Conservation (phyloP, 1,140 invertebrate species). For the Leptoteleia sp. region DNA sequence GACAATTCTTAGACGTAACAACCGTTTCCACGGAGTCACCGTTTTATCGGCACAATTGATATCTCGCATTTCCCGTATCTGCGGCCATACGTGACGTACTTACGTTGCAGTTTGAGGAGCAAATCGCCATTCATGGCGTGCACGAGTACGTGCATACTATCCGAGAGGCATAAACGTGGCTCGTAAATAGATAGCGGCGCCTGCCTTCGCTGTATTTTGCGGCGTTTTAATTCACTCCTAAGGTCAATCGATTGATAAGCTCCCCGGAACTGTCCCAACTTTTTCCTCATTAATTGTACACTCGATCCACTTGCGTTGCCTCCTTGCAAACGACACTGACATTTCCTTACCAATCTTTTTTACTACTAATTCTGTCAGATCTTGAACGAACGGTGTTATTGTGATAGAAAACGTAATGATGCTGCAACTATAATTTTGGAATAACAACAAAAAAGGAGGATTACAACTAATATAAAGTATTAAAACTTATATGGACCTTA, state of each 20-base stretch:
- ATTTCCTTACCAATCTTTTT: no score
- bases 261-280: no score
- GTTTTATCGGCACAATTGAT: conserved; percentile 64
- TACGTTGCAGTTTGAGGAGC: conserved; percentile 57
- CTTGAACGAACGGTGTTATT: no score
- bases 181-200: conserved; percentile 68
- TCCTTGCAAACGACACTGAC: no score
- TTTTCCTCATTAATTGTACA: no score
- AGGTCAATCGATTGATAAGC: conserved; percentile 27
- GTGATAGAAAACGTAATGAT: no score
- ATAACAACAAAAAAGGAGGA: no score
- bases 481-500: no score
- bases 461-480: no score
- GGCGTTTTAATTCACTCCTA: conserved; percentile 39
- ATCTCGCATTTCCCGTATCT: conserved; percentile 62
- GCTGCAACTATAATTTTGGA: no score
- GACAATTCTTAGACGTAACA: conserved; percentile 37
- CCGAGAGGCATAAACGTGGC: conserved; percentile 59
- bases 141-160: conserved; percentile 67
- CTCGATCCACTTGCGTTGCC: no score
- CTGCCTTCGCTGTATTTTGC: conserved; percentile 59
- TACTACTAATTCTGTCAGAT: no score
- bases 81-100: conserved; percentile 63
- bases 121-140: conserved; percentile 70
- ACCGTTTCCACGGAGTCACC: conserved; percentile 48